Evolutionary conservation across 2,797 vertebrate species (phyloP), one percentile per base, ranked within the genome.

Genomic region (Neosalanx taihuensis): DNA sequence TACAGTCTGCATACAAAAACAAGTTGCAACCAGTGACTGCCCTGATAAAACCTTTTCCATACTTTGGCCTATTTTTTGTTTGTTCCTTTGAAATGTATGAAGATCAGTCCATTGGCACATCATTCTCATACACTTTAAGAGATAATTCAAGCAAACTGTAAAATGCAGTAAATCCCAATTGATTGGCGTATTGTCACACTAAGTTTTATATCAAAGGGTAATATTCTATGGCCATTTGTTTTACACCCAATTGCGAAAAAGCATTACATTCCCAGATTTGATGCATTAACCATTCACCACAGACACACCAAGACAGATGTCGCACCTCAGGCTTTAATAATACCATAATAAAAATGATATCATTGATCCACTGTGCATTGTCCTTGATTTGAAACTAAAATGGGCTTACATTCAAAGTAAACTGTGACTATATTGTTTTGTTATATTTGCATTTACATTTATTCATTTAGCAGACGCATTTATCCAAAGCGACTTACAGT

Each of bases 101-200:
- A 73, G 58, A 61, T 29, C 57, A 33, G 56, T 62, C 46, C 60
- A 20, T 72, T 71, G 57, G 57, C 23, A 53, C n/a, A 31, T 75
- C 61, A 72, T 71, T 72, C 67, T 64, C 71, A 76, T 65, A 41
- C 62, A 63, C 64, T 57, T 30, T 68, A 60, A n/a, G 51, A 53
- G 4, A 53, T 18, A 75, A 73, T 70, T 64, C 57, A 69, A 72
- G 75, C 68, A 66, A 81, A 78, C 73, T 75, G 37, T 64, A 76
- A 79, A 79, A 73, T 70, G 31, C 49, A 46, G 9, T 68, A 73
- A 70, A 33, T 66, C 74, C 64, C 64, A 76, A 72, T 77, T 71
- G 64, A 53, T 71, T 75, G 46, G 49, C 37, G 60, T 72, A 70
- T 62, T 72, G 35, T 71, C 73, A 76, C 74, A 71, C 77, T 76